phyloP scores from a whole-genome alignment of 2,113 vertebrate genomes.

The Podiceps cristatus region DNA sequence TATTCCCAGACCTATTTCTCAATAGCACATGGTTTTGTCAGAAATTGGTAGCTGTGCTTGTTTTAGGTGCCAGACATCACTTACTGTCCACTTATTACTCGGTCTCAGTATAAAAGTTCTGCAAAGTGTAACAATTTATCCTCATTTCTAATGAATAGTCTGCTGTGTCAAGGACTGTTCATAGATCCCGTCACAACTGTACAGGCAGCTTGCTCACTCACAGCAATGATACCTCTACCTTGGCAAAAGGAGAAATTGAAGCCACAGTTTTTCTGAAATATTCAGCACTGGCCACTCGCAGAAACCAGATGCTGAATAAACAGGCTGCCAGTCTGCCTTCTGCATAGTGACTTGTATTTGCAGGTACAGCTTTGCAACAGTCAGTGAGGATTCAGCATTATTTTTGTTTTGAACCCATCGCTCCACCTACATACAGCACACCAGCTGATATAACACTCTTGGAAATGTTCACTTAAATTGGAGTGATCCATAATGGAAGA shows the following conservation, averaged over 20 bases:
- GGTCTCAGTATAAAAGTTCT: not conserved
- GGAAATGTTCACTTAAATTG: not conserved
- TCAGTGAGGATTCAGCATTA: not conserved
- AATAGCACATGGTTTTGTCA: accelerated
- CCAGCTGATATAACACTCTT: not conserved
- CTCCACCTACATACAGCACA: not conserved
- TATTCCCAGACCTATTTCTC: not conserved
- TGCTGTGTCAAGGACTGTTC: not conserved
- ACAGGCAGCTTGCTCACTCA: not conserved
- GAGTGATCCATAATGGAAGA: not conserved
- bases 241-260: not conserved
- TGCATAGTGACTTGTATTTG: not conserved
- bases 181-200: not conserved
- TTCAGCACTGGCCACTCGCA: not conserved
- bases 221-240: not conserved
- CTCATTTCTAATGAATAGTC: not conserved
- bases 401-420: not conserved
- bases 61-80: not conserved
- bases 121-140: not conserved
- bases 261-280: not conserved
- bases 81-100: not conserved
- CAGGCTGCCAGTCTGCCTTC: not conserved
- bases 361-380: not conserved
- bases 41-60: not conserved
- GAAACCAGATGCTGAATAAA: not conserved